Evolutionary conservation across 1,140 invertebrate species (phyloP), one percentile per base, ranked within the genome.

Genomic region (Acromyrmex heyeri): DNA sequence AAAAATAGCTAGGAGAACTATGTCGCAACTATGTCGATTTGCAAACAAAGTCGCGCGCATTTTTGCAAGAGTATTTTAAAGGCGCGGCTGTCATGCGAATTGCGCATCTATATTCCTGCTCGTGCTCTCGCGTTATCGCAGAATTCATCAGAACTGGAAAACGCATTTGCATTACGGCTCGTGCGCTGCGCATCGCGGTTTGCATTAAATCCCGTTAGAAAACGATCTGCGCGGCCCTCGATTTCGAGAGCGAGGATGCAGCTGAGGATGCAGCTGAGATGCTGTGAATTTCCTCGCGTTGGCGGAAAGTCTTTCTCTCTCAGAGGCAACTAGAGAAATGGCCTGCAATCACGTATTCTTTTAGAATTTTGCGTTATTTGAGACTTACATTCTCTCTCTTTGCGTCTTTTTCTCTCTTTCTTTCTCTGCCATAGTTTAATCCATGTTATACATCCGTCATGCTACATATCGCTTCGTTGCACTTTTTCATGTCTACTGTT

Each of bases 141-240:
- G 76, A 76, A 81, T 88, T 88, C 82, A 88, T 88, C 82, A 83
- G 75, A 86, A 88, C 72, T 69, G 57, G 82, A 57, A 69, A 77
- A 86, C 50, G 55, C 44, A 55, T 64, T 48, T 34, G 86, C 38
- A 85, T 44, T n/a, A 34, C 18, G n/a, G 16, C 59, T n/a, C 10
- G 76, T 62, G 64, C 75, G 64, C 76, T n/a, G 76, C 59, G 59
- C 76, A 86, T 55, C 65, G 78, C 77, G 76, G 61, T 90, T 89
- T 89, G 76, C 87, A 89, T 89, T 89, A 88, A 82, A 86, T 89
- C 76, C 88, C 88, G 88, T 89, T 90, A 86, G 88, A 86, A 89
- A 77, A 86, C 88, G 70, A 67, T 64, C 24, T 59, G 30, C 69
- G 79, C 77, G 62, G 48, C 77, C 30, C 77, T 57, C 77, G 79